Conservation (phyloP, 1,140 invertebrate genomes). For the Drosophila trapezifrons region DNA sequence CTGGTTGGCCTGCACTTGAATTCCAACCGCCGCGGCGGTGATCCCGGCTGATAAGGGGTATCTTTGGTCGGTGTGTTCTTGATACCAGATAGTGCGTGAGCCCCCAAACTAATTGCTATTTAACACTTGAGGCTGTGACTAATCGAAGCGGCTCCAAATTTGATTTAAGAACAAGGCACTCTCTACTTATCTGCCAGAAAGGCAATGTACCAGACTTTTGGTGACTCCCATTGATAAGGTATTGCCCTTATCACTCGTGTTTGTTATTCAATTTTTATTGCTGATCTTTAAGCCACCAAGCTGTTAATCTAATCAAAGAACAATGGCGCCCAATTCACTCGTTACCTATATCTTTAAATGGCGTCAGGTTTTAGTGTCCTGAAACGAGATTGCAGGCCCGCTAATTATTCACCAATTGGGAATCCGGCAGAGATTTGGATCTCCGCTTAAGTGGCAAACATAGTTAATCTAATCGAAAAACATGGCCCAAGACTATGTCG, state of each 20-base stretch:
- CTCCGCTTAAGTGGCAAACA: not conserved
- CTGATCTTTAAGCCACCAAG: too few species aligned
- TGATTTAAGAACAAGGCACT: not conserved
- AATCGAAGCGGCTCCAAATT: not conserved
- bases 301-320: constrained; percentile 7
- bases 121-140: constrained; percentile 3
- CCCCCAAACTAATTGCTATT: constrained; percentile 12
- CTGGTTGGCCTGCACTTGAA: constrained; percentile 32
- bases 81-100: constrained; percentile 24
- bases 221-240: not conserved
- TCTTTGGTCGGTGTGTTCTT: constrained; percentile 33
- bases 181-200: not conserved
- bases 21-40: not conserved
- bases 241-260: not conserved
- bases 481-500: constrained; percentile 5
- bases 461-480: constrained; percentile 41
- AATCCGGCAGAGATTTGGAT: constrained; percentile 10
- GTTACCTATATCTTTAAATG: constrained; percentile 4
- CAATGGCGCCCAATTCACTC: not conserved
- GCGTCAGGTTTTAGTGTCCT: not conserved
- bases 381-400: not conserved
- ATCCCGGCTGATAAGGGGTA: constrained; percentile 37
- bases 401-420: constrained; percentile 2
- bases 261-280: constrained; percentile 7
- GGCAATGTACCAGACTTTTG: not conserved